phyloP scores from a whole-genome alignment of 2,113 vertebrate species.

The Lepisosteus osseus region DNA sequence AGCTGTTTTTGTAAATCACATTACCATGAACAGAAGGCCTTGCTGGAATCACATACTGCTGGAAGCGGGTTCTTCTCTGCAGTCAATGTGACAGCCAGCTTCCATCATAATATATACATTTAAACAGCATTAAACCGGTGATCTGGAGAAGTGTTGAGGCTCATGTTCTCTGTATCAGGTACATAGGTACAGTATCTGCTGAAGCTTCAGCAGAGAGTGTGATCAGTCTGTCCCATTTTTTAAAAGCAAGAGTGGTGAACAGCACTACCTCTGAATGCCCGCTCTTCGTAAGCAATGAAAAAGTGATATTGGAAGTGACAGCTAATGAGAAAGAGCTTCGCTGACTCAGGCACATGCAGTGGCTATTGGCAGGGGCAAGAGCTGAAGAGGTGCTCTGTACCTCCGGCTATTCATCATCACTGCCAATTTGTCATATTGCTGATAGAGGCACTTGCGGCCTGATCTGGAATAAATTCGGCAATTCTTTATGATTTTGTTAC shows the following conservation, averaged over 20 bases:
- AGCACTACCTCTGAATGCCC: background rate
- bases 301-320: conserved; percentile 49
- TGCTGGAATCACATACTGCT: too few relatives aligned
- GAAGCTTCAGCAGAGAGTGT: background rate
- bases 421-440: conserved; percentile 32
- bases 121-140: background rate
- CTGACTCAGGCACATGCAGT: conserved; percentile 45
- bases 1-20: too few relatives aligned
- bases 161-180: background rate
- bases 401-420: conserved; percentile 37
- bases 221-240: background rate
- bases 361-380: conserved; percentile 14
- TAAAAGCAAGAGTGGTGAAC: background rate
- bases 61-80: too few relatives aligned
- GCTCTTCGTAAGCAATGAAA: background rate
- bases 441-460: conserved; percentile 38
- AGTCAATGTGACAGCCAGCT: too few relatives aligned
- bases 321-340: conserved; percentile 43
- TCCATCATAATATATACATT: too few relatives aligned
- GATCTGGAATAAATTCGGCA: conserved; percentile 30
- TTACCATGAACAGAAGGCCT: too few relatives aligned
- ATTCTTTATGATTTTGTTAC: conserved; percentile 30
- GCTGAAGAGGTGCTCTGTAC: conserved; percentile 33
- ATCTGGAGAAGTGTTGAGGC: background rate
- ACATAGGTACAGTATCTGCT: background rate